These are phyloP conservation scores for Denticeps clupeoides DNA, from an alignment of 2,797 vertebrate species.

Conservation along the genomic window DNA sequence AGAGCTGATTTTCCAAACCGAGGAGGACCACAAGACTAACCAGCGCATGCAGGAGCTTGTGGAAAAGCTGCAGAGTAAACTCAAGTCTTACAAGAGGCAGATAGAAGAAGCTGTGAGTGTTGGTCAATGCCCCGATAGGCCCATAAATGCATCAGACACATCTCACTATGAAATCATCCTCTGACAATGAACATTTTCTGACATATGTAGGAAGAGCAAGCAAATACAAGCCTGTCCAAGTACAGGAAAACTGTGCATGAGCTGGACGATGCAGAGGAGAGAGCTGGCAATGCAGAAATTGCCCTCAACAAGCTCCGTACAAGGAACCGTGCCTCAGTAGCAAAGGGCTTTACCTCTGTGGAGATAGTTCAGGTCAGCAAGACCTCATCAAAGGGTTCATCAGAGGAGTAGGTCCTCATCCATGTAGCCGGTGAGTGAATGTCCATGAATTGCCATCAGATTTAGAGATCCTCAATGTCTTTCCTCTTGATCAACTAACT, in stretches of 20 bases:
- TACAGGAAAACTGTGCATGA: slow-evolving; percentile 47
- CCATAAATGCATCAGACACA: too few species aligned
- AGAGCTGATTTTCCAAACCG: slow-evolving; percentile 56
- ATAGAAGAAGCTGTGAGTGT: slow-evolving; percentile 44
- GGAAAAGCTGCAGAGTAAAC: slow-evolving; percentile 59
- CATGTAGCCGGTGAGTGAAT: slow-evolving; percentile 4
- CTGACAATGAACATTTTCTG: too few species aligned
- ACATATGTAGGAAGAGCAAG: slow-evolving; percentile 57
- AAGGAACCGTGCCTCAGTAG: slow-evolving; percentile 36
- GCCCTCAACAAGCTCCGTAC: slow-evolving; percentile 52
- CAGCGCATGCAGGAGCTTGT: slow-evolving; percentile 54
- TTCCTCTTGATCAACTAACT: too few species aligned
- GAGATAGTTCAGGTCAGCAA: slow-evolving; percentile 55
- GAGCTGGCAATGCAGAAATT: slow-evolving; percentile 43
- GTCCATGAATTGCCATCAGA: too few species aligned
- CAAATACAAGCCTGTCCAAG: slow-evolving; percentile 51
- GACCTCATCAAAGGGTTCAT: slow-evolving; percentile 27
- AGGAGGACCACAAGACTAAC: slow-evolving; percentile 61
- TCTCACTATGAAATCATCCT: too few species aligned
- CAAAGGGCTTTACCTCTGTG: slow-evolving; percentile 49
- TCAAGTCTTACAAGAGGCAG: slow-evolving; percentile 57
- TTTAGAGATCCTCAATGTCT: too few species aligned
- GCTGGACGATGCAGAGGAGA: slow-evolving; percentile 50
- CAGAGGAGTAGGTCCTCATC: slow-evolving; percentile 34
- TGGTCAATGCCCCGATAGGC: too few species aligned